These are phyloP conservation scores for Orbicella faveolata DNA, from an alignment of 64 coral and sea anemone species.

Conservation along the genomic window DNA sequence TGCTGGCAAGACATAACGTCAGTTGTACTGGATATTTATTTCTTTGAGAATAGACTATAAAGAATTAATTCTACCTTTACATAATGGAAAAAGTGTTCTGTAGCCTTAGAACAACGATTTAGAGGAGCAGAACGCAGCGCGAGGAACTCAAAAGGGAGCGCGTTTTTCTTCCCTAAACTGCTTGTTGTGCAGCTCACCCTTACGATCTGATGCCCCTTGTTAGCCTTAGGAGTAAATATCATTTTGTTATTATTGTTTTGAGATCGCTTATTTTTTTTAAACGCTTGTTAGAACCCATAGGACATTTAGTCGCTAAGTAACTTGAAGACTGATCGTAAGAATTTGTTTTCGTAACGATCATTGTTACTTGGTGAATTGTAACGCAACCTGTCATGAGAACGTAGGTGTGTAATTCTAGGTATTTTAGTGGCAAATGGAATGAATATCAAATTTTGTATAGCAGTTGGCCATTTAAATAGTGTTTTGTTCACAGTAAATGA, in stretches of 20 bases:
- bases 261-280: no score
- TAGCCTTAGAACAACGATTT: no score
- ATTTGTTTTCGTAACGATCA: not conserved
- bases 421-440: not conserved
- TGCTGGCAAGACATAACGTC: slow-evolving; percentile 64
- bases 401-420: not conserved
- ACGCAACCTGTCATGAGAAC: not conserved
- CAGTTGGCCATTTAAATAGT: no score
- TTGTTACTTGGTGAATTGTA: not conserved
- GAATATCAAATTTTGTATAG: not conserved
- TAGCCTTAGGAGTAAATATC: no score
- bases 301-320: not conserved
- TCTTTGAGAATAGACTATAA: not conserved
- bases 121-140: not conserved
- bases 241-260: no score
- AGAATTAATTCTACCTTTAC: no score
- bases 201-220: no score
- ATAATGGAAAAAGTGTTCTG: not conserved
- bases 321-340: not conserved
- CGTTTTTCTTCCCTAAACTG: not conserved
- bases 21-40: not conserved
- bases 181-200: no score
- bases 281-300: no score
- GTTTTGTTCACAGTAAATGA: no score
- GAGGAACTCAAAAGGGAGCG: not conserved